Percentiles rank a stretch among this genome's conserved stretches.
Conservation (phyloP, 2,888 invertebrate genomes). For the Brachyptera putata region DNA sequence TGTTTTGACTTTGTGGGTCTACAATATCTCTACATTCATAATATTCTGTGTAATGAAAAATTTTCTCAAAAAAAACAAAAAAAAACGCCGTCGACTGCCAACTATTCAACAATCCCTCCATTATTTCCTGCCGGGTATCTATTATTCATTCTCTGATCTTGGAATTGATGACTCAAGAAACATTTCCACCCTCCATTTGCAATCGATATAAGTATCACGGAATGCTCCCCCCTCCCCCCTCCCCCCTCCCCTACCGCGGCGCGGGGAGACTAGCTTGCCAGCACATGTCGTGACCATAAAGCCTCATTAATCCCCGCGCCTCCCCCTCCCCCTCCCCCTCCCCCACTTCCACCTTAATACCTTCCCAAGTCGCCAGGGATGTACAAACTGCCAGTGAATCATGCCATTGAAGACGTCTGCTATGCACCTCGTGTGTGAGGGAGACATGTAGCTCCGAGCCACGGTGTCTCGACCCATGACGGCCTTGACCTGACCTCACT, state of each 20-base stretch:
- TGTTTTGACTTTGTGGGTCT: too few relatives aligned
- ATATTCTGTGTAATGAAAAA: too few relatives aligned
- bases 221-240: background rate
- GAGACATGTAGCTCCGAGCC: too few relatives aligned
- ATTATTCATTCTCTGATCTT: background rate
- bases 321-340: background rate
- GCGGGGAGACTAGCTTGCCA: too few relatives aligned
- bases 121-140: background rate
- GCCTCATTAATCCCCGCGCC: conserved; percentile 1
- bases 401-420: too few relatives aligned
- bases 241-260: background rate
- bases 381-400: too few relatives aligned
- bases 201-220: background rate
- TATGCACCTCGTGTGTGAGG: too few relatives aligned
- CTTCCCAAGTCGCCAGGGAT: background rate
- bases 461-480: too few relatives aligned
- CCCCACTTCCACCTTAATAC: conserved; percentile 1
- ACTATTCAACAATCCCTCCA: background rate
- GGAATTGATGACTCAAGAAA: conserved; percentile 1
- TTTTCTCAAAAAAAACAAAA: too few relatives aligned
- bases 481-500: too few relatives aligned
- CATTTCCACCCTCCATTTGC: background rate
- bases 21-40: too few relatives aligned
- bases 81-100: background rate
- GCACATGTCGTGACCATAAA: conserved; percentile 7